phyloP scores from a whole-genome alignment of 2,113 vertebrate genomes.

The Phaetusa simplex region DNA sequence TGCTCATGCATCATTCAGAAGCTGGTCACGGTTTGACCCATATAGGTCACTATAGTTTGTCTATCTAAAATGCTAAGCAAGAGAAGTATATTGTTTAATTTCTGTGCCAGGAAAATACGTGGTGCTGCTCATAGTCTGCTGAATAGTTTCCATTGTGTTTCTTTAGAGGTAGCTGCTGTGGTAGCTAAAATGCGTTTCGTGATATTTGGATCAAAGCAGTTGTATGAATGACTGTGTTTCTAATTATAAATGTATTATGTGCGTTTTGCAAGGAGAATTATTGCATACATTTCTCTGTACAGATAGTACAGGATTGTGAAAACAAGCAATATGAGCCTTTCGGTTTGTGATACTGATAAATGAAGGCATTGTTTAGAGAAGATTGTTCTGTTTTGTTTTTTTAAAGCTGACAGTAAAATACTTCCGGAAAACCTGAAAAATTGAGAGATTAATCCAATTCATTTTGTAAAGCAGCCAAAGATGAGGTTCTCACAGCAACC shows the following conservation, averaged over 20 bases:
- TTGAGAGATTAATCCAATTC: neutral
- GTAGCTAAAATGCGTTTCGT: neutral
- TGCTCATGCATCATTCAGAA: neutral
- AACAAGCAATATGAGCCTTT: neutral
- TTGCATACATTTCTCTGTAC: neutral
- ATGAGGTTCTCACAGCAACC: neutral
- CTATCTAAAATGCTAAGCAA: neutral
- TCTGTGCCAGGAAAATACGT: neutral
- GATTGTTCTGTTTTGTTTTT: neutral
- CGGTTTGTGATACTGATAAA: neutral
- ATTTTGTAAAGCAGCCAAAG: neutral
- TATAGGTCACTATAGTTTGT: neutral
- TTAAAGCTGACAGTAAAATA: neutral
- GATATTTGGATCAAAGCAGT: neutral
- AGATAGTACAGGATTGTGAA: neutral
- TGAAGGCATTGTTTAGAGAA: neutral
- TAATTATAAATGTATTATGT: neutral
- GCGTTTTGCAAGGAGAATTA: neutral
- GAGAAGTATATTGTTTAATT: neutral
- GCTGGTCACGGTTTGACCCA: neutral
- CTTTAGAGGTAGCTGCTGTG: neutral
- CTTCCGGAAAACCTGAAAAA: neutral
- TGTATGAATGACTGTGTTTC: neutral
- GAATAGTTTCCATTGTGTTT: neutral
- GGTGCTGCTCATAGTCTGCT: neutral